phyloP scores from a whole-genome alignment of 2,888 invertebrate genomes.

The Drosophila kuntzei region DNA sequence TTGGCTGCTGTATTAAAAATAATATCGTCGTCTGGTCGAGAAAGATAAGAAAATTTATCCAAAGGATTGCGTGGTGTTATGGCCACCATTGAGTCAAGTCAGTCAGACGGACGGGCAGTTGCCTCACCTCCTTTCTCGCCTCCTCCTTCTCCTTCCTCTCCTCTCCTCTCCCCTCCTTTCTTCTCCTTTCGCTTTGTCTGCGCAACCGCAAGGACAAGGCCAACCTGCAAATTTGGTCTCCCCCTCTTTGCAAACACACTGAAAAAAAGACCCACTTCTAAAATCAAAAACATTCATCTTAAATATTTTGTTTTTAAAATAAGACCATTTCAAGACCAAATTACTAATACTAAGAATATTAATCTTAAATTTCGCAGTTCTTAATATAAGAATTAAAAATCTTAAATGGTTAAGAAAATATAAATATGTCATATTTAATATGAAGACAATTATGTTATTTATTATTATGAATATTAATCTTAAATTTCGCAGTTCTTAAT shows the following conservation, averaged over 20 bases:
- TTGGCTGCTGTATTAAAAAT: conserved; percentile 80
- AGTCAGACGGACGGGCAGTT: conserved; percentile 35
- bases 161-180: neutral
- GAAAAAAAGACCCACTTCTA: too few species aligned
- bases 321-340: too few species aligned
- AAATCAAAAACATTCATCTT: too few species aligned
- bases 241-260: neutral
- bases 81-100: conserved; percentile 64
- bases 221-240: conserved; percentile 25
- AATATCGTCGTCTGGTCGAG: conserved; percentile 86
- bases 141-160: neutral
- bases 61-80: conserved; percentile 82
- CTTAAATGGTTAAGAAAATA: too few species aligned
- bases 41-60: conserved; percentile 85
- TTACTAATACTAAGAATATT: too few species aligned
- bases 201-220: conserved; percentile 75
- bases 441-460: too few species aligned
- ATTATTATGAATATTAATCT: too few species aligned
- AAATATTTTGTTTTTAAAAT: too few species aligned
- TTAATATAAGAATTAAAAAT: too few species aligned
- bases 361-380: too few species aligned
- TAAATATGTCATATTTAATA: too few species aligned
- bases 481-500: too few species aligned
- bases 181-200: conserved; percentile 42
- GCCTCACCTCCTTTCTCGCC: neutral